Percentiles rank a stretch among this genome's conserved stretches.
phyloP scores from a whole-genome alignment of 2,797 vertebrate genomes.

The Chelon auratus region DNA sequence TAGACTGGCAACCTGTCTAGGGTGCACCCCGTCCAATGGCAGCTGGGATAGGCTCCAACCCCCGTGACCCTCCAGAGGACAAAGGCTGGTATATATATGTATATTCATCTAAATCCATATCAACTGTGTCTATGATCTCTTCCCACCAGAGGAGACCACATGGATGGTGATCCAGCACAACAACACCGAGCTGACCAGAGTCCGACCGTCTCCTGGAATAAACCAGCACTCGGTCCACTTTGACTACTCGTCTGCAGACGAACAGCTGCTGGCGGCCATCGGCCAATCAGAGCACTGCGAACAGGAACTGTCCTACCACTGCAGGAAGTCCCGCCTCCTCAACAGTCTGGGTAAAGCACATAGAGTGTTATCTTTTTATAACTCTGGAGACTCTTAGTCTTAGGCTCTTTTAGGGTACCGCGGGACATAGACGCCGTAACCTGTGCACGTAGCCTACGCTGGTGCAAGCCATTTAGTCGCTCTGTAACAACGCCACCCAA shows the following conservation, averaged over 20 bases:
- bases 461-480: too few relatives aligned
- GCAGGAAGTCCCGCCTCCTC: constrained; percentile 93
- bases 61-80: too few relatives aligned
- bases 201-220: constrained; percentile 80
- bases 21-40: too few relatives aligned
- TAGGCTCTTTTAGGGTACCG: too few relatives aligned
- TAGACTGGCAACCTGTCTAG: too few relatives aligned
- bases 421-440: too few relatives aligned
- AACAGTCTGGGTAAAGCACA: constrained; percentile 87
- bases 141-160: constrained; percentile 83
- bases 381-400: too few relatives aligned
- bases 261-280: constrained; percentile 89
- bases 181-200: constrained; percentile 89
- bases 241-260: constrained; percentile 86
- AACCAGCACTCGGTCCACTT: constrained; percentile 86
- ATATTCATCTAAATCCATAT: not conserved
- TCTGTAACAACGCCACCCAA: too few relatives aligned
- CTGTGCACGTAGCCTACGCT: too few relatives aligned
- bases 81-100: too few relatives aligned
- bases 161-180: constrained; percentile 94
- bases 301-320: constrained; percentile 92
- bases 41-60: too few relatives aligned
- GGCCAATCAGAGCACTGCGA: constrained; percentile 90
- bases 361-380: too few relatives aligned
- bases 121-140: not conserved